Conservation (phyloP, 2,888 invertebrate species). For the Rhagonycha fulva region DNA sequence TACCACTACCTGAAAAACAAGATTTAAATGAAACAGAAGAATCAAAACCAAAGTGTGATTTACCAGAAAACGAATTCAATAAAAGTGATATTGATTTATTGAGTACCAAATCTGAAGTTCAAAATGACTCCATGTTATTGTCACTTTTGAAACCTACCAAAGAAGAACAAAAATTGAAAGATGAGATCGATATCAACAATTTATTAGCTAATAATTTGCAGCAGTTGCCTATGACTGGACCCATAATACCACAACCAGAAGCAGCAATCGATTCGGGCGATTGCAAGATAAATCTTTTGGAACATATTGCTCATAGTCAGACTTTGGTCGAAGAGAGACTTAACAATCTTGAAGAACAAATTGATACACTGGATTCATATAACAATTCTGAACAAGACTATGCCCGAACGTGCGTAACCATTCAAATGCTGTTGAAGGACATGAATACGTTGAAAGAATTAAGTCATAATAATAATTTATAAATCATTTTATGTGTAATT, state of each 20-base stretch:
- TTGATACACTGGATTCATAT: constrained; percentile 59
- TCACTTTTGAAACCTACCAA: constrained; percentile 45
- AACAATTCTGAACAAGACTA: constrained; percentile 63
- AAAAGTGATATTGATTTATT: constrained; percentile 20
- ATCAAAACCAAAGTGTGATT: constrained; percentile 45
- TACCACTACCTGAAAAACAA: constrained; percentile 48
- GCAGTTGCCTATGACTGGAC: constrained; percentile 31
- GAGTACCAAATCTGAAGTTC: constrained; percentile 18
- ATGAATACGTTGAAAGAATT: constrained; percentile 64
- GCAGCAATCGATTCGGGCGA: constrained; percentile 79
- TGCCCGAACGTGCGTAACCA: constrained; percentile 71
- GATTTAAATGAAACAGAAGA: constrained; percentile 37
- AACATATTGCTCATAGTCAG: constrained; percentile 78
- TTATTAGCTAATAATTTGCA: constrained; percentile 43
- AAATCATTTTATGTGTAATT: background rate
- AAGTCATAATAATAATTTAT: constrained; percentile 23
- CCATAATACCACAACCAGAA: constrained; percentile 74
- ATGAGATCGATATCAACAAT: constrained; percentile 41
- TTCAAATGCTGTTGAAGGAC: constrained; percentile 76
- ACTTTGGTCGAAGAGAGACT: constrained; percentile 71
- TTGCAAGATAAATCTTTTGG: constrained; percentile 76
- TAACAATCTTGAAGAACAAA: constrained; percentile 75
- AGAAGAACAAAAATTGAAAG: constrained; percentile 32
- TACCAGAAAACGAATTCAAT: constrained; percentile 41
- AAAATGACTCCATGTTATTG: constrained; percentile 46